These are phyloP conservation scores for Pammene fasciana DNA, from an alignment of 2,888 invertebrate genomes.

Conservation along the genomic window DNA sequence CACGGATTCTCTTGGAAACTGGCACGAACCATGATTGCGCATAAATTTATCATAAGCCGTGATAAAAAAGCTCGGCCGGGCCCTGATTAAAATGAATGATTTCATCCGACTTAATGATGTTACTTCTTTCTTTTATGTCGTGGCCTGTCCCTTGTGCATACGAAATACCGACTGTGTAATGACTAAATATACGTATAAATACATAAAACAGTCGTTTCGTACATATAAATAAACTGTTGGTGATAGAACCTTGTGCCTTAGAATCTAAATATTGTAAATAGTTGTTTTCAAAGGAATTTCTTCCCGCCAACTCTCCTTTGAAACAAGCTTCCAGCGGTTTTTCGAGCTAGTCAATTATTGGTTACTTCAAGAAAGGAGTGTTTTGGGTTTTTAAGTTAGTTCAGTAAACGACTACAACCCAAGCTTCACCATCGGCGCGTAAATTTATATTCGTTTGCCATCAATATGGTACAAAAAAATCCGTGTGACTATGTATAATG, in stretches of 20 bases:
- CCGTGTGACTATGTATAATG: conserved; percentile 15
- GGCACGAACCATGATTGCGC: conserved; percentile 51
- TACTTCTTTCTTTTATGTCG: conserved; percentile 16
- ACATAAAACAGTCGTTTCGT: no score
- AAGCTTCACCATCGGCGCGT: neutral
- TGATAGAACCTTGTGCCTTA: no score
- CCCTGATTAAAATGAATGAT: conserved; percentile 41
- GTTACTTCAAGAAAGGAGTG: no score
- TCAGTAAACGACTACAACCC: no score
- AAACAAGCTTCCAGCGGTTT: no score
- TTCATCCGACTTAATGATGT: conserved; percentile 38
- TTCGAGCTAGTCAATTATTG: no score
- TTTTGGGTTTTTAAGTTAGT: no score
- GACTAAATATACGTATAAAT: no score
- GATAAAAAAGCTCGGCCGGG: conserved; percentile 40
- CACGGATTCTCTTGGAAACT: conserved; percentile 30
- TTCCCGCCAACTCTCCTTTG: no score
- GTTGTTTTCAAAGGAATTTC: no score
- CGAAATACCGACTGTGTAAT: neutral
- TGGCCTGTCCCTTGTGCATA: neutral
- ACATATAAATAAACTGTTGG: no score
- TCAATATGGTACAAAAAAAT: neutral
- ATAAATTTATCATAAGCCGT: conserved; percentile 51
- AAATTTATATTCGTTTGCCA: neutral
- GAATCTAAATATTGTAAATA: no score